Evolutionary conservation across 1,140 invertebrate genomes (phyloP).

Genomic region (Macrotrachela quadricornifera): DNA sequence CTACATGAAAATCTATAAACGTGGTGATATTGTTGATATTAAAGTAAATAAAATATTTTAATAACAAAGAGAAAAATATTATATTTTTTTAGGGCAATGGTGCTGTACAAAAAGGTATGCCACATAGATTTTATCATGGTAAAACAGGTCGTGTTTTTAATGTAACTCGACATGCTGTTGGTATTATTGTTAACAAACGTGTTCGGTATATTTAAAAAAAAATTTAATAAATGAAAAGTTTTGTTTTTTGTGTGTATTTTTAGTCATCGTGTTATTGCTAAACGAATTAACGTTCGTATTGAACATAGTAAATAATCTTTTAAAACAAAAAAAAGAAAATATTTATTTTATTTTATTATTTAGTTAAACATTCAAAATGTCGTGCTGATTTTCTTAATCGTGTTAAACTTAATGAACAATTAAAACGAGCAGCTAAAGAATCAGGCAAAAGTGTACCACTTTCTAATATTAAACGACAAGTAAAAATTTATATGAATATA

Average conservation of each 20-base stretch:
- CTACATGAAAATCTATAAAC: constrained; percentile 90
- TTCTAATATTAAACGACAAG: constrained; percentile 46
- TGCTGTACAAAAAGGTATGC: constrained; percentile 98
- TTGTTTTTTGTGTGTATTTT: constrained; percentile 11
- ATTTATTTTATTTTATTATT: no score
- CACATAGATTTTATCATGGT: constrained; percentile 92
- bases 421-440: constrained; percentile 56
- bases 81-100: constrained; percentile 57
- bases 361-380: constrained; percentile 79
- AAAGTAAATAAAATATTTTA: constrained; percentile 38
- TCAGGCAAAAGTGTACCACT: constrained; percentile 43
- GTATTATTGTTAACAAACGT: constrained; percentile 97
- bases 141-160: constrained; percentile 94
- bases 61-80: not conserved
- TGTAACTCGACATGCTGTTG: constrained; percentile 82
- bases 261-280: constrained; percentile 56
- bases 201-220: constrained; percentile 39
- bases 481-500: constrained; percentile 68
- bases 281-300: constrained; percentile 83
- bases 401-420: constrained; percentile 63
- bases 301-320: constrained; percentile 52
- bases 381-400: constrained; percentile 77
- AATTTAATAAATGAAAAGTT: not conserved
- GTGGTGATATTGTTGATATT: constrained; percentile 92
- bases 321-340: no score